Percentiles rank a stretch among this genome's conserved stretches.
Conservation (phyloP, 2,113 vertebrate genomes). For the Pomatostomus ruficeps region DNA sequence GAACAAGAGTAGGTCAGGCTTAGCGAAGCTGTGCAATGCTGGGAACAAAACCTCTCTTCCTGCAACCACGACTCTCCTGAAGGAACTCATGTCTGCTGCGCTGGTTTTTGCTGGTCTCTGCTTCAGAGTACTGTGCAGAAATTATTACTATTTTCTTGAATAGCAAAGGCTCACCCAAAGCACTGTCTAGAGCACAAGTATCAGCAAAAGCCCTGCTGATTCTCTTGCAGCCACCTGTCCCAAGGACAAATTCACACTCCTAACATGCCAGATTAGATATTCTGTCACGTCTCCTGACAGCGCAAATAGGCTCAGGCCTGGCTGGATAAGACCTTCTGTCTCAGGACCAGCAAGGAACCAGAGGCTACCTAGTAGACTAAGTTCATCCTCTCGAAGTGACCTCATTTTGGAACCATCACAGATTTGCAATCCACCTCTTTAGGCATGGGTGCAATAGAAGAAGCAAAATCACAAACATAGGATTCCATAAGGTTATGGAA, state of each 20-base stretch:
- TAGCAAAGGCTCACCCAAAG: neutral
- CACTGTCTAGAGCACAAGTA: neutral
- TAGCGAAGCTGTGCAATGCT: rapidly evolving
- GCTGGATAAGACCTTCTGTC: neutral
- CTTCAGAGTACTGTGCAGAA: neutral
- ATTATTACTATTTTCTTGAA: neutral
- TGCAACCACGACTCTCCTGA: neutral
- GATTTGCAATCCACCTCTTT: neutral
- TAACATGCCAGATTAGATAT: neutral
- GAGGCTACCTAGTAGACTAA: neutral
- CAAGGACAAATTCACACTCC: neutral
- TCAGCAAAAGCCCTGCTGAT: neutral
- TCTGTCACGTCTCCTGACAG: neutral
- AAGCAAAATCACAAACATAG: neutral
- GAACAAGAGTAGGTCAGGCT: neutral
- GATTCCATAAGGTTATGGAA: neutral
- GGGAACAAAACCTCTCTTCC: neutral
- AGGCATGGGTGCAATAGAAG: rapidly evolving
- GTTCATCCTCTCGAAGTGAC: neutral
- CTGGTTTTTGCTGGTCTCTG: neutral
- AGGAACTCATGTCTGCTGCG: rapidly evolving
- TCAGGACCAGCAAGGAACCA: neutral
- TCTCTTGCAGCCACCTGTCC: neutral
- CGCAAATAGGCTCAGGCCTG: neutral
- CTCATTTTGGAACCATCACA: neutral